Base-by-base conservation (phyloP, 2,888 invertebrate genomes). In the Malachius bipustulatus region DNA sequence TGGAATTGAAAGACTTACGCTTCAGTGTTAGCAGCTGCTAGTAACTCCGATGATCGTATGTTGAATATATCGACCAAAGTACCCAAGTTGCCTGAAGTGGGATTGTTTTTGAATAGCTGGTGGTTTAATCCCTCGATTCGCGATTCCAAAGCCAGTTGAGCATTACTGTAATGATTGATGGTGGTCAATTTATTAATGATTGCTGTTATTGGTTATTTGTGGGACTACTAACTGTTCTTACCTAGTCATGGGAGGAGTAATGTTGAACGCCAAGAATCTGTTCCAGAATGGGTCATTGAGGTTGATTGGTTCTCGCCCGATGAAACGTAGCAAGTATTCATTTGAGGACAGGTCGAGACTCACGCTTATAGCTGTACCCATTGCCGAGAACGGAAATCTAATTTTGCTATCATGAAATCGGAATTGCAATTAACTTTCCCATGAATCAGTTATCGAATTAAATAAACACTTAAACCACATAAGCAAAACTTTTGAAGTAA, bases 201-300 rank as follows among this genome's bases (percentile, higher is more conserved):
- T n/a, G n/a, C n/a, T 15, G 29, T 34, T 34, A 31, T 4, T 1
- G 9, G 19, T 28, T 16, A 16, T 4, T 31, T 37, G 4, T 27
- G 27, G 16, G 16, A 11, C 30, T 2, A 29, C 43, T 6, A 14
- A 34, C 8, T 34, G 10, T 9, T 30, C 14, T 66, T 65, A 84
- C 76, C 75, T 72, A 49, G 77, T 80, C 28, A 73, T 69, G 1
- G 91, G 90, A 39, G 88, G 77, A 24, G 75, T 73, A 48, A 93
- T 80, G 46, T 90, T 87, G 56, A 91, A 98, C 0, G 93, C 83
- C 24, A 98, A 67, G 44, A 98, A 73, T 46, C 82, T 78, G 57
- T 89, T 89, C 97, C 97, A 98, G 60, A 89, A 94, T 0, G 83
- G 82, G 57, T 91, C 87, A 58, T 89, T 88, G 4, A 79, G 73